Base-by-base conservation (phyloP, 2,888 invertebrate genomes). In the Apotomis capreana region DNA sequence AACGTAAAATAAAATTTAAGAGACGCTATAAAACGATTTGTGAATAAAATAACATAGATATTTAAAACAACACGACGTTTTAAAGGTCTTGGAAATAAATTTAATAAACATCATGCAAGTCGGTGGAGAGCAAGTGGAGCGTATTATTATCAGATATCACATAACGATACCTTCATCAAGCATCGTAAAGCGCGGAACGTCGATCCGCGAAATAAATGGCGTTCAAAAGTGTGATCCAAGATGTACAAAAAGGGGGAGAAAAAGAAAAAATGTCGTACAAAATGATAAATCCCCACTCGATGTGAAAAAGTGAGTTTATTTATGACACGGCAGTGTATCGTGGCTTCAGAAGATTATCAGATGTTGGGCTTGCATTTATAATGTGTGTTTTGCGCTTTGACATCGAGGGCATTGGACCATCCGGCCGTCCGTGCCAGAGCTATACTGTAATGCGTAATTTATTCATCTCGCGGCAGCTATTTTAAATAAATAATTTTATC, bases 161-260 rank as follows among this genome's bases (percentile, higher is more conserved):
- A 87, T 86, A 86, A 87, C 89, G 87, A 90, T 87, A 89, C 89
- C 89, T 90, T 89, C 87, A 89, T 91, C 90, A 90, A 85, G 78
- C 80, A 79, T 81, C 84, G 84, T 83, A 84, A 85, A 87, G 87
- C 85, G 86, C 84, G 84, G 89, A 86, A 87, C 85, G 87, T 86
- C 88, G 87, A 89, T 86, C 83, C 83, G 83, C 83, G 84, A 89
- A 89, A 91, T 92, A 91, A 92, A 92, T 91, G 89, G 86, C 87
- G 85, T 89, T 91, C 87, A 89, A 90, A 92, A 89, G 91, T 90
- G 91, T 91, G 90, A 92, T 91, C 86, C 87, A 88, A 92, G 91
- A 90, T 89, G 90, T 89, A 89, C 88, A 89, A 89, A 90, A 89
- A 86, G 82, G 83, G 83, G 85, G 84, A 81, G 83, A 81, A 85